Percentiles rank a stretch among this genome's conserved stretches.
Conservation (phyloP, 2,888 invertebrate genomes). For the Subacronicta megacephala region DNA sequence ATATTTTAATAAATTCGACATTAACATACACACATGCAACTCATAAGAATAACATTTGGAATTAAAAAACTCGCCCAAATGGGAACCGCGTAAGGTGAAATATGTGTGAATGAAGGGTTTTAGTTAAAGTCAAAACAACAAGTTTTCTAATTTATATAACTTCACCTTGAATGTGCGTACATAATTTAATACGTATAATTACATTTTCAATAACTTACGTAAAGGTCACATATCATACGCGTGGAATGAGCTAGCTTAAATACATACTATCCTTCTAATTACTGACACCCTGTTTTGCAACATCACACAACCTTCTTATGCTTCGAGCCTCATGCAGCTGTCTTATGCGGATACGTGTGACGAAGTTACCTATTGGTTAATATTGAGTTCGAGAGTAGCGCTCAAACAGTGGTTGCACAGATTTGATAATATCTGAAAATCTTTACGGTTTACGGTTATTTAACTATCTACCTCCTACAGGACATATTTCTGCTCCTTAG, state of each 20-base stretch:
- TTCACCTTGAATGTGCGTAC: slow-evolving; percentile 41
- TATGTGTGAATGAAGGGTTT: too few relatives aligned
- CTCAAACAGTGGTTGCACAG: too few relatives aligned
- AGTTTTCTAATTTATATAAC: slow-evolving; percentile 5
- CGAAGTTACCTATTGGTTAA: too few relatives aligned
- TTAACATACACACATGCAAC: neutral
- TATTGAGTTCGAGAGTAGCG: too few relatives aligned
- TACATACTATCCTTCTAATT: slow-evolving; percentile 21
- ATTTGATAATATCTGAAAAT: too few relatives aligned
- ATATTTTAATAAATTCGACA: slow-evolving; percentile 3
- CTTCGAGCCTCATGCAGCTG: neutral
- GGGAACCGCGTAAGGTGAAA: too few relatives aligned
- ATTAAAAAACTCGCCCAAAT: too few relatives aligned
- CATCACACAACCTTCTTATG: slow-evolving; percentile 21
- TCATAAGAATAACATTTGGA: too few relatives aligned
- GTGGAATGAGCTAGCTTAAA: slow-evolving; percentile 47
- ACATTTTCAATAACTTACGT: slow-evolving; percentile 7
- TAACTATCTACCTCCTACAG: too few relatives aligned
- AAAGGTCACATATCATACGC: slow-evolving; percentile 16
- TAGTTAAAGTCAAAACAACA: neutral
- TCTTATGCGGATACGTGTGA: too few relatives aligned
- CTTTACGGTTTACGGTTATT: too few relatives aligned
- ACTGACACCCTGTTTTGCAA: slow-evolving; percentile 41
- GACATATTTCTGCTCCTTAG: too few relatives aligned
- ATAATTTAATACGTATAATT: slow-evolving; percentile 18